Base-by-base conservation (phyloP, 2,888 invertebrate species). In the Drosophila multiciliata region DNA sequence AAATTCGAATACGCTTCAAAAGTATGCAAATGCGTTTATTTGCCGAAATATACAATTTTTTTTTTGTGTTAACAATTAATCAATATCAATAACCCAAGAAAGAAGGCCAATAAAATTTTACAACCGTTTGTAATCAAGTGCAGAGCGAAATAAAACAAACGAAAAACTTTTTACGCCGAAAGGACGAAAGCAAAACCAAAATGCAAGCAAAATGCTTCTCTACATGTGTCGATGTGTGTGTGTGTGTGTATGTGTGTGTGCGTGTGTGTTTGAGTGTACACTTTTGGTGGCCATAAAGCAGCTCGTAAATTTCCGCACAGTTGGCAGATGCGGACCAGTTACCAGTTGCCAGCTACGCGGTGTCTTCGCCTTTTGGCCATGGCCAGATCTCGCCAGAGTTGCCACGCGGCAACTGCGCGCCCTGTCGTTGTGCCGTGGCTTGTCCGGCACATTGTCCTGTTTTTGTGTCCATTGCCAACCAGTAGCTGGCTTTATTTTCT, bases 281-380 rank as follows among this genome's bases (percentile, higher is more conserved):
- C 48, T 63, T 65, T 79, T 73, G 59, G 57, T 73, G 80, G 62
- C 77, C 77, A 84, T 84, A 84, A 84, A 84, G 79, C 88, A 83
- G 79, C 83, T 84, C 86, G 88, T 88, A 84, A 84, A 86, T 86
- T 86, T 88, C 69, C 59, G 66, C 68, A 54, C 83, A 80, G 69
- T 80, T 82, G 66, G 62, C 73, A 75, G 45, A 15, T 63, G 52
- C 58, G 57, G 54, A 64, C 66, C 70, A 42, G 40, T 57, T 32
- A 15, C 45, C 57, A 8, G 54, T 54, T 58, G n/a, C 55, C 54
- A 66, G 77, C 65, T 79, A 58, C 48, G 52, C 50, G 63, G 59
- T 75, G 76, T 72, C 78, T 79, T 79, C 70, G 70, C 70, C 70
- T 62, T 74, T 67, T 66, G 57, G 42, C 59, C 40, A 48, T 50